Evolutionary conservation across 2,797 vertebrate genomes (phyloP).

Genomic region (Eulemur mongoz): DNA sequence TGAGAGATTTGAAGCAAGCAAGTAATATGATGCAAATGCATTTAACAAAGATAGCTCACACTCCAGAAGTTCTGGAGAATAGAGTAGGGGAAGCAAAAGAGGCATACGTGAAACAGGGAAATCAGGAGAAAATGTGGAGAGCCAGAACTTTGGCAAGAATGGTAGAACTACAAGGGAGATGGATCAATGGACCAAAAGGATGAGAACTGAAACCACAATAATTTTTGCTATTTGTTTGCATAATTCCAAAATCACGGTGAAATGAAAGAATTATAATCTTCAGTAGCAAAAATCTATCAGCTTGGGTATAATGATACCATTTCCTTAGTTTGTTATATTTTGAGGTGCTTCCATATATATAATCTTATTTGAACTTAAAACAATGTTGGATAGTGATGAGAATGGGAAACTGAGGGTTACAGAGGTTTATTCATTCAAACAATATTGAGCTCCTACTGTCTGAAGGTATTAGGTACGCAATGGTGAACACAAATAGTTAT

Average conservation of each 20-base stretch:
- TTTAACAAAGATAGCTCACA: conserved; percentile 28
- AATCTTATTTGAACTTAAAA: neutral
- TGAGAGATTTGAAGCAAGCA: neutral
- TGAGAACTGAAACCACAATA: neutral
- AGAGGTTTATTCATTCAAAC: conserved; percentile 6
- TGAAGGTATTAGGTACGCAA: neutral
- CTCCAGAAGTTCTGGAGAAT: neutral
- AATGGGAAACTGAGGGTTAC: neutral
- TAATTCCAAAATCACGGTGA: neutral
- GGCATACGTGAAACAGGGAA: neutral
- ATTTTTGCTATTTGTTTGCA: neutral
- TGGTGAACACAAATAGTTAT: neutral
- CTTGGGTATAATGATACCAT: neutral
- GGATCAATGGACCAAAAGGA: neutral
- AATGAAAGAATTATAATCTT: conserved; percentile 10
- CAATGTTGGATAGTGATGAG: neutral
- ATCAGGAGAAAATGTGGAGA: neutral
- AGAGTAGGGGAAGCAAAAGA: neutral
- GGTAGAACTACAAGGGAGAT: neutral
- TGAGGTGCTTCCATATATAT: neutral
- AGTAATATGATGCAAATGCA: neutral
- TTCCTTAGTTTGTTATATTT: neutral
- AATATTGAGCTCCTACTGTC: neutral
- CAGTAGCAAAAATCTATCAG: neutral
- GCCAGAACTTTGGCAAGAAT: neutral